Evolutionary conservation across 1,140 invertebrate species (phyloP).

Genomic region (Calliopsis andreniformis): DNA sequence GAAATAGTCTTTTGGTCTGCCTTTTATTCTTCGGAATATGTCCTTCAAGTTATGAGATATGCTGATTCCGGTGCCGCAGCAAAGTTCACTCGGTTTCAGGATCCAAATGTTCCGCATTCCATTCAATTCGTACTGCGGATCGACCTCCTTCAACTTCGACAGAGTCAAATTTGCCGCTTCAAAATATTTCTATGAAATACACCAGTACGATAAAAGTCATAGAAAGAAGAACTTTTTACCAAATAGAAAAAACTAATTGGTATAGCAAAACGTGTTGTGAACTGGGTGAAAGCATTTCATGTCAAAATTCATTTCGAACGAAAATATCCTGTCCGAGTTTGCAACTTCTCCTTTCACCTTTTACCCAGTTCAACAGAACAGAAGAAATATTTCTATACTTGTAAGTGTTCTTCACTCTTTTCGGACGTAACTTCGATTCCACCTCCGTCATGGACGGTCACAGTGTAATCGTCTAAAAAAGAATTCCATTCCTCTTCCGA

Average conservation of each 20-base stretch:
- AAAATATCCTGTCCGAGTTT: neutral
- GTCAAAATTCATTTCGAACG: neutral
- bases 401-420: constrained; percentile 43
- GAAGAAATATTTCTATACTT: constrained; percentile 1
- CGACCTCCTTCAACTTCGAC: constrained; percentile 83
- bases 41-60: constrained; percentile 85
- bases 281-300: too few relatives aligned
- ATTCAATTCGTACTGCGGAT: constrained; percentile 87
- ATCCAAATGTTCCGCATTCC: constrained; percentile 95
- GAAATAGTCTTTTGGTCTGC: constrained; percentile 86
- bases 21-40: constrained; percentile 85
- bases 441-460: constrained; percentile 77
- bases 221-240: neutral
- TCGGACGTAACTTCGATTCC: constrained; percentile 60
- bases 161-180: constrained; percentile 77
- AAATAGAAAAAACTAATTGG: neutral
- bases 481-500: constrained; percentile 85
- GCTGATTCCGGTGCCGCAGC: constrained; percentile 92
- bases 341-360: neutral
- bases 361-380: too few relatives aligned
- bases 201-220: neutral
- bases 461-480: constrained; percentile 85
- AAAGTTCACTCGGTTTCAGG: constrained; percentile 93
- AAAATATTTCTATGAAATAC: constrained; percentile 29
- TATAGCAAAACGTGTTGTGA: too few relatives aligned